phyloP scores from a whole-genome alignment of 92 coral and sea anemone species.

The Anthopleura xanthogrammica region DNA sequence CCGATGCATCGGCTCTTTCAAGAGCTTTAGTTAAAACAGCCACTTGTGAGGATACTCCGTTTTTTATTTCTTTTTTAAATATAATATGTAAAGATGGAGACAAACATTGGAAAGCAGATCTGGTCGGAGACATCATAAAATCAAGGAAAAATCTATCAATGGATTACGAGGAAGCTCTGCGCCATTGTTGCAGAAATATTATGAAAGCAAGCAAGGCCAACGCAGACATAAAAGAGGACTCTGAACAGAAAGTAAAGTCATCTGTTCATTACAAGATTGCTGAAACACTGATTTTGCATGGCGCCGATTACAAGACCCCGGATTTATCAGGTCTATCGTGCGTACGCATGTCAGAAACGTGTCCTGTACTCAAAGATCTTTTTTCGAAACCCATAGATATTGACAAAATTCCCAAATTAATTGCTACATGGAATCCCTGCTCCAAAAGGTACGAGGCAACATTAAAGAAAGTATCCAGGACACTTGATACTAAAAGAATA shows the following conservation, averaged over 20 bases:
- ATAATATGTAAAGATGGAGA: neutral
- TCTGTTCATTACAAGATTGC: neutral
- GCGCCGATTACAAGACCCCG: neutral
- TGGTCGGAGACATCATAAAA: neutral
- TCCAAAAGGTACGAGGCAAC: conserved; percentile 23
- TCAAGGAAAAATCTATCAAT: neutral
- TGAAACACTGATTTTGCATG: neutral
- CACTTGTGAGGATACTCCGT: no score
- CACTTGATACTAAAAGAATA: conserved; percentile 1
- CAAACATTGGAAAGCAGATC: neutral
- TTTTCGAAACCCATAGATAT: neutral
- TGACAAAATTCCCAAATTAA: neutral
- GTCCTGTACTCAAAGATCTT: neutral
- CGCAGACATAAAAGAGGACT: neutral
- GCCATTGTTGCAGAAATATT: neutral
- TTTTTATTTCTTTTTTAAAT: neutral
- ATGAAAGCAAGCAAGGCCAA: neutral
- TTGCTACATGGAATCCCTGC: conserved; percentile 22
- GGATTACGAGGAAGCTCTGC: neutral
- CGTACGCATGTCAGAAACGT: neutral
- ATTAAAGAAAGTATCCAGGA: conserved; percentile 28
- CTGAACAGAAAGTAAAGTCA: neutral
- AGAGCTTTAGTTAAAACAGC: neutral
- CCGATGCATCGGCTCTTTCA: neutral
- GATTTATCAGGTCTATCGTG: neutral